Base-by-base conservation (phyloP, 2,888 invertebrate species). In the Cerceris ruficornis region DNA sequence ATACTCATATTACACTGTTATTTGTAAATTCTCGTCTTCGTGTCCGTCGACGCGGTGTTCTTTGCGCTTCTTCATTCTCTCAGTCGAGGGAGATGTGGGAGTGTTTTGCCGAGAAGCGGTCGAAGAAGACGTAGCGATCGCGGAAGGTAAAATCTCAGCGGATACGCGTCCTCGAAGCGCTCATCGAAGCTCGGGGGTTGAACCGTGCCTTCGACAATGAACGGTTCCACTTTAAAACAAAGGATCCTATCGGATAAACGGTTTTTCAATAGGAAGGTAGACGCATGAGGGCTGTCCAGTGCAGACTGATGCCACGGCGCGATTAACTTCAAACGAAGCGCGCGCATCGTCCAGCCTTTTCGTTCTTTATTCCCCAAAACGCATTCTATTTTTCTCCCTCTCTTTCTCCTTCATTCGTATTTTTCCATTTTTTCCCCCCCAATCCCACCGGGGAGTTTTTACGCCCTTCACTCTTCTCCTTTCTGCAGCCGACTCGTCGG, bases 251-350 rank as follows among this genome's bases (percentile, higher is more conserved):
- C 89, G 85, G 90, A 91, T 90, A 89, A 90, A 86, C 85, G 88
- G 89, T 91, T 91, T 91, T 92, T 92, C 90, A 89, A 92, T 91
- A 90, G 83, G 80, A 77, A 83, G 73, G 80, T 85, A 82, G 82
- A 80, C 72, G 85, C 89, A 92, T 92, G 92, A 91, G 92, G 92
- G 92, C 92, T 92, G 92, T 92, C 92, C 92, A 91, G 87, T 81
- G 89, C 92, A 92, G 91, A 86, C 89, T 89, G 92, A 92, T 92
- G 89, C 86, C 86, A 89, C 88, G 89, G 85, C 75, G 83, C 84
- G 92, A 92, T 92, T 92, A 92, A 92, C 91, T 90, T 90, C 88
- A 90, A 91, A 91, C 89, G 85, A 79, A 73, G 77, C 78, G 75
- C 82, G 75, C 78, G 77, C 81, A 78, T 80, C 87, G 89, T 89